phyloP scores from a whole-genome alignment of 2,113 vertebrate species.

The Gobio gobio region DNA sequence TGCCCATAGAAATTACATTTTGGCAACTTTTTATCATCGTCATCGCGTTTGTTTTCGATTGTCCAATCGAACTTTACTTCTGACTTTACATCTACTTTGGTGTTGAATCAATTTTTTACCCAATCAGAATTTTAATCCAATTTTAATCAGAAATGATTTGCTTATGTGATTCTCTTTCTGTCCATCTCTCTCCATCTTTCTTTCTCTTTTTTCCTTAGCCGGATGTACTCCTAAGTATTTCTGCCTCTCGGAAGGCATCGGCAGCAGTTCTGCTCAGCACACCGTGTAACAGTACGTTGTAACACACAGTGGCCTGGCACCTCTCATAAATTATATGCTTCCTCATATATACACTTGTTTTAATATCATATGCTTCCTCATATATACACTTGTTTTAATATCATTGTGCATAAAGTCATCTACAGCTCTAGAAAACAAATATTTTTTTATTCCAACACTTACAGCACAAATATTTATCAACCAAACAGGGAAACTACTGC shows the following conservation, averaged over 20 bases:
- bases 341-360: neutral
- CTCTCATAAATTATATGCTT: neutral
- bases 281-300: constrained; percentile 74
- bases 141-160: neutral
- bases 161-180: neutral
- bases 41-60: no score
- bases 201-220: constrained; percentile 60
- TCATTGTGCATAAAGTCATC: neutral
- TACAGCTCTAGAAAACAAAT: neutral
- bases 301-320: neutral
- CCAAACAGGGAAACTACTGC: constrained; percentile 2
- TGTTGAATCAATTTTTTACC: neutral
- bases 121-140: no score
- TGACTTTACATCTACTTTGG: no score
- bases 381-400: neutral
- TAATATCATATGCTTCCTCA: neutral
- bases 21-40: no score
- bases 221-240: constrained; percentile 62
- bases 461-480: neutral
- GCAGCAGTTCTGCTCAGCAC: constrained; percentile 69
- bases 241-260: constrained; percentile 29
- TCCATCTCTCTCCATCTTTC: neutral
- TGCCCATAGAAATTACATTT: no score
- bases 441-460: neutral
- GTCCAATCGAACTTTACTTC: no score